These are phyloP conservation scores for Mongoloraphidia duomilia DNA, from an alignment of 2,888 invertebrate genomes.

Conservation along the genomic window DNA sequence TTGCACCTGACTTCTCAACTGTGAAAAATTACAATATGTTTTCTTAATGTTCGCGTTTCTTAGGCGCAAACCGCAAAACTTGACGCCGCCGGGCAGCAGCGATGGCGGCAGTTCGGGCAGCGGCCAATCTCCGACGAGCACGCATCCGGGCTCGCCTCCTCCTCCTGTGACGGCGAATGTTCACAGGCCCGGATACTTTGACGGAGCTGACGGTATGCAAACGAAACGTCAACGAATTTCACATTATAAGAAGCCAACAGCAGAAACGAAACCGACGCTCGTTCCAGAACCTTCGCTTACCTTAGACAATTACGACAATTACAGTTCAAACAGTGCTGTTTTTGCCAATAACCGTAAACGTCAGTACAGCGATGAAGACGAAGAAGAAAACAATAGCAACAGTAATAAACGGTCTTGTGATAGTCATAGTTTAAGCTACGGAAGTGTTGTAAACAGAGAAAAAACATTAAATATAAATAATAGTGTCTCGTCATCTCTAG, in stretches of 20 bases:
- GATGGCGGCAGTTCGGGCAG: slow-evolving; percentile 63
- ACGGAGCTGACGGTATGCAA: slow-evolving; percentile 39
- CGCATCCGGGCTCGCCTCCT: slow-evolving; percentile 61
- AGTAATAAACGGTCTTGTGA: slow-evolving; percentile 25
- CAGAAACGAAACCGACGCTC: slow-evolving; percentile 17
- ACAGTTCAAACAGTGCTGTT: no score
- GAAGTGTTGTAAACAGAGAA: slow-evolving; percentile 20
- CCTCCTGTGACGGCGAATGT: slow-evolving; percentile 27
- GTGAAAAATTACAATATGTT: neutral
- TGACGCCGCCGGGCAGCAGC: slow-evolving; percentile 78
- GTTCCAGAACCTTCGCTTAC: neutral
- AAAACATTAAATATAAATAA: slow-evolving; percentile 16
- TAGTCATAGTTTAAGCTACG: slow-evolving; percentile 27
- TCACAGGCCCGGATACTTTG: slow-evolving; percentile 47
- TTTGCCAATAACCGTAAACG: slow-evolving; percentile 21
- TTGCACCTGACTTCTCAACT: no score
- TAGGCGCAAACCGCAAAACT: slow-evolving; percentile 80
- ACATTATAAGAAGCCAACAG: slow-evolving; percentile 53
- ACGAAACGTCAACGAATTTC: slow-evolving; percentile 79
- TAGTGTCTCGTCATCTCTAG: slow-evolving; percentile 5
- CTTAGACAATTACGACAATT: no score
- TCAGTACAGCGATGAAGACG: slow-evolving; percentile 23
- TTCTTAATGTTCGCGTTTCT: slow-evolving; percentile 14
- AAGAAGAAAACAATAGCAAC: slow-evolving; percentile 13
- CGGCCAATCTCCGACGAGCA: slow-evolving; percentile 65